Evolutionary conservation across 2,797 vertebrate genomes (phyloP).

Genomic region (Coendou prehensilis): DNA sequence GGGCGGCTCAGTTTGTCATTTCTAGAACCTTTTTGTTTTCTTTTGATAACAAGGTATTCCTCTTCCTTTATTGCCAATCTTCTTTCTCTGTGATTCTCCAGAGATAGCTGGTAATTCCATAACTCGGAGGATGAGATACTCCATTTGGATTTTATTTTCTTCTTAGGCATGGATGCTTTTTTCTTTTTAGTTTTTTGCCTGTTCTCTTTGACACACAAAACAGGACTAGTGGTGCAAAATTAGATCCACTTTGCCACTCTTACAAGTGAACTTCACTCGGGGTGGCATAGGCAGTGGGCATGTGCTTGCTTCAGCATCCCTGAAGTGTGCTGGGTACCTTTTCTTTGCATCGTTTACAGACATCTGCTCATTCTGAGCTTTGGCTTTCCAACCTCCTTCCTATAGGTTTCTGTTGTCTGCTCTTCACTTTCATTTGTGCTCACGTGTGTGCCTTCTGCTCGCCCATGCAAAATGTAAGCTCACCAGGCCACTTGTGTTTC

Average conservation of each 20-base stretch:
- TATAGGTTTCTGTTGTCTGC: background rate
- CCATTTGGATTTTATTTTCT: constrained; percentile 17
- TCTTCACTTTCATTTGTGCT: constrained; percentile 10
- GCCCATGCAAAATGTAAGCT: background rate
- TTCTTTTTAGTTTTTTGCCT: background rate
- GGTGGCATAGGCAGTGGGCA: background rate
- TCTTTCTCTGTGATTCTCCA: background rate
- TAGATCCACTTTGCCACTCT: background rate
- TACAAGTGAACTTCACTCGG: background rate
- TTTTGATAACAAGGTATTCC: background rate
- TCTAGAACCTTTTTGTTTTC: background rate
- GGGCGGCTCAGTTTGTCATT: background rate
- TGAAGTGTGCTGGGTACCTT: background rate
- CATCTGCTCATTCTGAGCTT: background rate
- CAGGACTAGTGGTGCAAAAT: background rate
- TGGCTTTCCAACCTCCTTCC: background rate
- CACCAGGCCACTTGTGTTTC: background rate
- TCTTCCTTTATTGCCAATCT: background rate
- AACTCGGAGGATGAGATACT: background rate
- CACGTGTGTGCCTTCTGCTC: background rate
- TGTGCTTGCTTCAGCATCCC: background rate
- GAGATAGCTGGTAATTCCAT: background rate
- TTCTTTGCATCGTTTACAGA: background rate
- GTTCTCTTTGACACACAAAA: background rate
- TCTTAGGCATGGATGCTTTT: background rate